Conservation (phyloP, 1,140 invertebrate genomes). For the Doryteuthis pealeii region DNA sequence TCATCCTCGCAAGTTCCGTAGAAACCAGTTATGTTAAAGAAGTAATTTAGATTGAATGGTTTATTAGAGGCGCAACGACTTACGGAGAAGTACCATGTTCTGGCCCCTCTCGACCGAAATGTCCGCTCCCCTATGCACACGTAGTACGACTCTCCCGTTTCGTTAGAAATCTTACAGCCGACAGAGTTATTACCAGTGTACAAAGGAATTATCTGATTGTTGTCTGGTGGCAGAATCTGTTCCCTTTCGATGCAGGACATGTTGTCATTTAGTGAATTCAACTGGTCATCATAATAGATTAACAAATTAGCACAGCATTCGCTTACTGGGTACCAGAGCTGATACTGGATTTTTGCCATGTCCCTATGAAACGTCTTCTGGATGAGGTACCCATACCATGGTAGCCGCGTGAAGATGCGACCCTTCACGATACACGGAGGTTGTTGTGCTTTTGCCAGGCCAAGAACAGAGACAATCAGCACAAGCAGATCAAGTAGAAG, state of each 20-base stretch:
- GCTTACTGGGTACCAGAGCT: slow-evolving; percentile 47
- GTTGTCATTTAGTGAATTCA: slow-evolving; percentile 37
- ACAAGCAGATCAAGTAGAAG: background rate
- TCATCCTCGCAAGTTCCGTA: slow-evolving; percentile 53
- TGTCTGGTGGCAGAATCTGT: slow-evolving; percentile 37
- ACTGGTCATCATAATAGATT: slow-evolving; percentile 54
- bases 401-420: slow-evolving; percentile 31
- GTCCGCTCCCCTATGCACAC: slow-evolving; percentile 50
- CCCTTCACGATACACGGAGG: slow-evolving; percentile 35
- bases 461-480: slow-evolving; percentile 5
- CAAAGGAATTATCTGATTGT: slow-evolving; percentile 52
- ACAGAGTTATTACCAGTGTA: slow-evolving; percentile 37
- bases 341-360: slow-evolving; percentile 49
- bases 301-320: slow-evolving; percentile 50
- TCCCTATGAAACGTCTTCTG: slow-evolving; percentile 48
- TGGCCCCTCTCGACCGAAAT: slow-evolving; percentile 43
- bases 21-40: slow-evolving; percentile 51
- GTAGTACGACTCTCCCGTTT: slow-evolving; percentile 36
- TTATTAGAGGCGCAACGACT: slow-evolving; percentile 37
- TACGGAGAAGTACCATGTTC: slow-evolving; percentile 52
- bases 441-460: background rate
- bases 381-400: slow-evolving; percentile 51
- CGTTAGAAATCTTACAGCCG: slow-evolving; percentile 42
- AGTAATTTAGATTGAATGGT: slow-evolving; percentile 46
- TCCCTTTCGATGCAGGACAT: slow-evolving; percentile 49